Base-by-base conservation (phyloP, 2,888 invertebrate species). In the Neelides folsomi region DNA sequence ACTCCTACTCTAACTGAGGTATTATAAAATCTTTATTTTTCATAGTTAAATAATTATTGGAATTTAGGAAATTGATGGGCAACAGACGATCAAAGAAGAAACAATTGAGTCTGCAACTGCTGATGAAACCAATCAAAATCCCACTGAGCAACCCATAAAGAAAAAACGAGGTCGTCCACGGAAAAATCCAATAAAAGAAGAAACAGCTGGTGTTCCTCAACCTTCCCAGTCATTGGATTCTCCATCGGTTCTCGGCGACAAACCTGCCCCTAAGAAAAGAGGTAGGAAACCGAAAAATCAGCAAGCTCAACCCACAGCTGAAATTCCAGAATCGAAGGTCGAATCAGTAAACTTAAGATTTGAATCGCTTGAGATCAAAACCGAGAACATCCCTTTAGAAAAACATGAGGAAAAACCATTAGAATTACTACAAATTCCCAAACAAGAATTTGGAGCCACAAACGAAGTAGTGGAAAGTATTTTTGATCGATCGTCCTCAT, bases 101-200 rank as follows among this genome's bases (percentile, higher is more conserved):
- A 3, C 27, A 7, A 5, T 27, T 27, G 27, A n/a, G n/a, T n/a
- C n/a, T n/a, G n/a, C n/a, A n/a, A n/a, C n/a, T n/a, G n/a, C n/a
- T n/a, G n/a, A 27, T 7, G 27, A 27, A 7, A 27, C 7, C 27
- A 7, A 5, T 3, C 4, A 27, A 27, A 27, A 27, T 27, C 27
- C 27, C 3, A 27, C 27, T 27, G 27, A 27, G 3, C 27, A 27
- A 7, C 27, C 27, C 7, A 7, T 27, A 27, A 47, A 47, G 18
- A 47, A 47, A 16, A 37, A 16, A 38, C n/a, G 47, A 18, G 47
- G 47, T 10, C n/a, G 47, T 10, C 37, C 37, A 2, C 36, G 19
- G 16, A 47, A 38, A 47, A 38, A 38, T 47, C 37, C 47, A 5
- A 18, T 18, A 37, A 18, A 9, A 35, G n/a, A 4, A 18, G 10